A percentile compares a stretch with the other conserved stretches of the same genome.
Evolutionary conservation across 2,888 invertebrate genomes (phyloP).

Genomic region (Aspidiotus rigidus): DNA sequence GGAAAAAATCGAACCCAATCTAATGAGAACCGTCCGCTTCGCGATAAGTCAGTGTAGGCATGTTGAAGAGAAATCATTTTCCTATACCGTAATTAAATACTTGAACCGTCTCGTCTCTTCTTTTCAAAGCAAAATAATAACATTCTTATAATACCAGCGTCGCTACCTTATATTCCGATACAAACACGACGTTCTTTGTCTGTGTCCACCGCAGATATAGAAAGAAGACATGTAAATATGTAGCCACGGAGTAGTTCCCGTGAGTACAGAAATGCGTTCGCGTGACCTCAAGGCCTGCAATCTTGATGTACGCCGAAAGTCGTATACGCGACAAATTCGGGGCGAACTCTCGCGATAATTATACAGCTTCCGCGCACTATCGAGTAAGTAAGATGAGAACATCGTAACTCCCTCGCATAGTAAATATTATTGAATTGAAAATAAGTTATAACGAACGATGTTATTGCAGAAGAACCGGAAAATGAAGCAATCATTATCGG

Average conservation of each 20-base stretch:
- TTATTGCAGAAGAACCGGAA: not conserved
- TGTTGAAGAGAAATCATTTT: conserved; percentile 31
- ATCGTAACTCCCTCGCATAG: too few relatives aligned
- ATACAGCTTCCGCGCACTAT: too few relatives aligned
- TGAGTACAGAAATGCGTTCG: too few relatives aligned
- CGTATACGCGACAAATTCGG: too few relatives aligned
- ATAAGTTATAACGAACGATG: too few relatives aligned
- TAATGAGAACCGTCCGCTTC: conserved; percentile 18
- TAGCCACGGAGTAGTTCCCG: too few relatives aligned
- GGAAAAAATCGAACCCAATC: conserved; percentile 22
- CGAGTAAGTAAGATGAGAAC: too few relatives aligned
- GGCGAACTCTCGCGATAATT: too few relatives aligned
- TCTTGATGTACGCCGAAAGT: too few relatives aligned
- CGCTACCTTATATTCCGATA: conserved; percentile 19
- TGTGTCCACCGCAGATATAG: conserved; percentile 13
- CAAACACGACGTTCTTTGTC: conserved; percentile 26
- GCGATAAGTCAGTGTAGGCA: conserved; percentile 21
- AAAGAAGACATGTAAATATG: conserved; percentile 8
- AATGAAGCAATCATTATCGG: conserved; percentile 29
- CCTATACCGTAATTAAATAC: conserved; percentile 29
- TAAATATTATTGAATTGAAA: too few relatives aligned
- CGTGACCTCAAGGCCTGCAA: too few relatives aligned
- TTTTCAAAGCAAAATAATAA: conserved; percentile 31
- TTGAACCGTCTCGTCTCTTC: conserved; percentile 25
- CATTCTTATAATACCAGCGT: conserved; percentile 28